Percentiles rank a stretch among this genome's conserved stretches.
Conservation (phyloP, 2,113 vertebrate species). For the Pungitius pungitius region DNA sequence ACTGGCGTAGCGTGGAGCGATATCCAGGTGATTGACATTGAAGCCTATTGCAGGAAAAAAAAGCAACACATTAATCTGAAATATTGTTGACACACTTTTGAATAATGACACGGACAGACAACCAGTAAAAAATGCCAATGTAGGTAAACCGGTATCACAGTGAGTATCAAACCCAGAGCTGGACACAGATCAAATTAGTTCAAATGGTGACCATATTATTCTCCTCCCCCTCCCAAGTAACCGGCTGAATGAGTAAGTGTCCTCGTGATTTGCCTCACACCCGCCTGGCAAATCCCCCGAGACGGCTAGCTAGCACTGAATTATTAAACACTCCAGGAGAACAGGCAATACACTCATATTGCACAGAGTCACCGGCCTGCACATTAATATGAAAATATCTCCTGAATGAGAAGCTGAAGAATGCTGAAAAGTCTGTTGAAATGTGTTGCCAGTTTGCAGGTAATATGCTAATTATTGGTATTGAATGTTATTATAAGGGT, state of each 20-base stretch:
- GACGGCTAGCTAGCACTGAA: constrained; percentile 74
- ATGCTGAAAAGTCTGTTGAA: not conserved
- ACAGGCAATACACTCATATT: constrained; percentile 60
- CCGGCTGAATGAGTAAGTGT: constrained; percentile 71
- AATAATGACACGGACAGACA: not conserved
- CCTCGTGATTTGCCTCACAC: constrained; percentile 65
- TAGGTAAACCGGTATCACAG: not conserved
- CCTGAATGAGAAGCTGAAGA: constrained; percentile 22
- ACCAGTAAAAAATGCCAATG: not conserved
- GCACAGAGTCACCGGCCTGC: constrained; percentile 32
- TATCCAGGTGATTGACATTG: constrained; percentile 99
- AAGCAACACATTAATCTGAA: not conserved
- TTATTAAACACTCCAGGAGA: constrained; percentile 80
- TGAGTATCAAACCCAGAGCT: constrained; percentile 4
- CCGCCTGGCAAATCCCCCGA: constrained; percentile 71
- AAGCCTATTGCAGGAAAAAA: constrained; percentile 84
- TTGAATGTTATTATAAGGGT: not conserved
- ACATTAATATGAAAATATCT: constrained; percentile 11
- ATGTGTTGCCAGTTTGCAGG: not conserved
- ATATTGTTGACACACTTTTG: not conserved
- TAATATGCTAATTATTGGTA: not conserved
- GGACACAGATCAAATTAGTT: constrained; percentile 42
- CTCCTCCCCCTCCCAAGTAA: constrained; percentile 68
- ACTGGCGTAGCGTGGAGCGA: constrained; percentile 97
- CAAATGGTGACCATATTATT: constrained; percentile 52